Evolutionary conservation across 2,888 invertebrate genomes (phyloP).

Genomic region (Hypomecis punctinalis): DNA sequence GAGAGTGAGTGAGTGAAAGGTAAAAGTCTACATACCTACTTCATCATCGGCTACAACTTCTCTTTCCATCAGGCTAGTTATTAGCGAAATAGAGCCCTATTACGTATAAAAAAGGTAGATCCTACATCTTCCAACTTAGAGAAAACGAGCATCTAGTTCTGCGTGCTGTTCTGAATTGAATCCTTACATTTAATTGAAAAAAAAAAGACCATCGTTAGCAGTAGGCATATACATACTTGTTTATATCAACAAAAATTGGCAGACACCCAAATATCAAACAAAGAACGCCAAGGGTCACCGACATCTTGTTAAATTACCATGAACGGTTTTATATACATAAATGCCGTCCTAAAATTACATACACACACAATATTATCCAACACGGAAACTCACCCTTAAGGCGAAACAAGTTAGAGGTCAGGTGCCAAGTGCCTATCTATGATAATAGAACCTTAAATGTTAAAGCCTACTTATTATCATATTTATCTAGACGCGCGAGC

Average conservation of each 20-base stretch:
- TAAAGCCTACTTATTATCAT: slow-evolving; percentile 36
- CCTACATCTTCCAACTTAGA: too few relatives aligned
- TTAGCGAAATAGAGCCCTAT: too few relatives aligned
- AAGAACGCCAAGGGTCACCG: slow-evolving; percentile 12
- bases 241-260: neutral
- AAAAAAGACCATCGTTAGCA: too few relatives aligned
- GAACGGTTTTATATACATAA: neutral
- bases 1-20: too few relatives aligned
- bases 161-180: too few relatives aligned
- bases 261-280: slow-evolving; percentile 14
- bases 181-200: too few relatives aligned
- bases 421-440: slow-evolving; percentile 3
- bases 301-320: slow-evolving; percentile 6
- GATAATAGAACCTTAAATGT: slow-evolving; percentile 11
- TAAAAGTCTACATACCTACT: too few relatives aligned
- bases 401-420: slow-evolving; percentile 2
- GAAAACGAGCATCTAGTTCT: too few relatives aligned
- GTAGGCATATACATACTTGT: neutral
- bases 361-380: neutral
- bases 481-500: slow-evolving; percentile 15
- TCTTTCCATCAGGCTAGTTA: too few relatives aligned
- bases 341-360: neutral
- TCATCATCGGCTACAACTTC: too few relatives aligned
- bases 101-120: too few relatives aligned
- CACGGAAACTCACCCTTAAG: slow-evolving; percentile 3